Base-by-base conservation (phyloP, 2,797 vertebrate species). In the Otolemur crassicaudatus region DNA sequence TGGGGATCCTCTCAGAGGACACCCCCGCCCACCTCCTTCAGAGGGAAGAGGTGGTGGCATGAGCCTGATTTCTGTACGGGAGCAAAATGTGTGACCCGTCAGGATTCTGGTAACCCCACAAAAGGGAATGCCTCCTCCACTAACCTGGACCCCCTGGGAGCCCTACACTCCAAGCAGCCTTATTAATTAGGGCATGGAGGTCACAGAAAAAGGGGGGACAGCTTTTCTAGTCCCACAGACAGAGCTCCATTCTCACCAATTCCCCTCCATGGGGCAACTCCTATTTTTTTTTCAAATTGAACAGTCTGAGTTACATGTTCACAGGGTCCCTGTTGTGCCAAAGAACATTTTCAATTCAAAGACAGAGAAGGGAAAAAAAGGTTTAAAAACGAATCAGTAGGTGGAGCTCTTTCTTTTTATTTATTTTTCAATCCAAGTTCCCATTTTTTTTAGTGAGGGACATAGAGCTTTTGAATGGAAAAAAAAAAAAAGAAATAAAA, bases 331-430 rank as follows among this genome's bases (percentile, higher is more conserved):
- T 70, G 69, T 95, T 95, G 69, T 95, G 69, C 65, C n/a, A 76
- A 49, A 89, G 53, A 88, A 19, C 25, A 81, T 91, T 97, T 97
- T 80, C 9, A 61, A 93, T 96, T 97, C 96, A 93, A 91, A 97
- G 37, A 29, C 9, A 91, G 46, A 72, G 7, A 37, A 22, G 60
- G 37, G 27, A 49, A 84, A 34, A 34, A 84, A 91, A 97, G 8
- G 40, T 98, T 96, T 58, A 58, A 95, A 96, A 98, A 96, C 16
- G 27, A 79, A 98, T 98, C 98, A 98, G 98, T 98, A 99, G 98
- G 96, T 99, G 98, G 98, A 98, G 98, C 98, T 98, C 98, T 98
- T 98, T 98, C 98, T 98, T 98, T 98, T 98, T 97, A 97, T 98
- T 98, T 98, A 97, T 96, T 98, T 98, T 98, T 96, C 90, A 82